Percentiles rank a stretch among this genome's conserved stretches.
Evolutionary conservation across 2,888 invertebrate genomes (phyloP).

Genomic region (Brachyptera risi): DNA sequence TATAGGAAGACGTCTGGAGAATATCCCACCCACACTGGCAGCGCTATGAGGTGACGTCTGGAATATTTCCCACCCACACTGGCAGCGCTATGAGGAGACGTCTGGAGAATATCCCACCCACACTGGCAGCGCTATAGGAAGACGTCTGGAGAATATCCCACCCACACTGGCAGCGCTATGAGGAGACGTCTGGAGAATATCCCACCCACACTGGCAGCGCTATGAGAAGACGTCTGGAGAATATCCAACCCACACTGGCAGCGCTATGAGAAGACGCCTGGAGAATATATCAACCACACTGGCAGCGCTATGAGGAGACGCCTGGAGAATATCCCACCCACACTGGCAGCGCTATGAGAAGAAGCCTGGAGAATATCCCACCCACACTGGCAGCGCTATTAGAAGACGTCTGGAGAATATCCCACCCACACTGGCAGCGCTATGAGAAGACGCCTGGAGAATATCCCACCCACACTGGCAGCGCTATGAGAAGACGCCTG

Average conservation of each 20-base stretch:
- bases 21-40: not conserved
- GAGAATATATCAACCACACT: not conserved
- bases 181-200: not conserved
- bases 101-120: not conserved
- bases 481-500: not conserved
- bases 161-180: not conserved
- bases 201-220: not conserved
- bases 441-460: not conserved
- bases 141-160: not conserved
- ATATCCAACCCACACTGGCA: not conserved
- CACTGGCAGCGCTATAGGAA: not conserved
- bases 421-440: not conserved
- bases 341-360: not conserved
- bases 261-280: not conserved
- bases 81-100: not conserved
- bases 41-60: not conserved
- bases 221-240: not conserved
- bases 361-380: not conserved
- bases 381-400: not conserved
- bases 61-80: not conserved
- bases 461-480: not conserved
- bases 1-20: not conserved
- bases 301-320: not conserved
- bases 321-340: not conserved
- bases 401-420: not conserved